A percentile compares a stretch with the other conserved stretches of the same genome.
phyloP scores from a whole-genome alignment of 2,888 invertebrate genomes.

The Ellobium chinense region DNA sequence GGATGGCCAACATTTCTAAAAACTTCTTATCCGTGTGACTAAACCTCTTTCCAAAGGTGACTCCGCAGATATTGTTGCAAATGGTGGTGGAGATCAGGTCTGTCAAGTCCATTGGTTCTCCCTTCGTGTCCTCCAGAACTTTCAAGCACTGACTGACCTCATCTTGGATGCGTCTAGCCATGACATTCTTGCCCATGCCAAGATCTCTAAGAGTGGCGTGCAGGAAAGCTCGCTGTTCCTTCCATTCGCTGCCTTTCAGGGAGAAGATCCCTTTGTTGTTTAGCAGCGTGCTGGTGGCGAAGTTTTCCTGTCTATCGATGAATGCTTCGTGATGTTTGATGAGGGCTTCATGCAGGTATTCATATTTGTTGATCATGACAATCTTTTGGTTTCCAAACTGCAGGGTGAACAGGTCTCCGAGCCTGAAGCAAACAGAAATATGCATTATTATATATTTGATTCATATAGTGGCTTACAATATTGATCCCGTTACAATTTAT shows the following conservation, averaged over 20 bases:
- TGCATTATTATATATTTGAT: too few species aligned
- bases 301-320: slow-evolving; percentile 20
- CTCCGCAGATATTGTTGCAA: slow-evolving; percentile 20
- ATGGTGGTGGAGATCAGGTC: slow-evolving; percentile 1
- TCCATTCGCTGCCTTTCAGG: slow-evolving; percentile 5
- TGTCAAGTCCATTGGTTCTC: slow-evolving; percentile 18
- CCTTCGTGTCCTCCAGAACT: background rate
- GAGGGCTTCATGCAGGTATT: slow-evolving; percentile 10
- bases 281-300: background rate
- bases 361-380: slow-evolving; percentile 19
- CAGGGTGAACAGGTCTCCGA: slow-evolving; percentile 24
- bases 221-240: slow-evolving; percentile 28
- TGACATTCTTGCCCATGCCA: slow-evolving; percentile 35
- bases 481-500: too few species aligned
- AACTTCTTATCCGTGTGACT: slow-evolving; percentile 23
- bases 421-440: too few species aligned
- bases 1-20: background rate
- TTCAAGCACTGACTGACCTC: slow-evolving; percentile 22
- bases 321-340: slow-evolving; percentile 29
- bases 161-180: slow-evolving; percentile 24
- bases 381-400: slow-evolving; percentile 11
- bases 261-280: slow-evolving; percentile 17
- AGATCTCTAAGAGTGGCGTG: slow-evolving; percentile 6
- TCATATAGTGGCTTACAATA: too few species aligned
- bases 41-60: slow-evolving; percentile 36